Conservation (phyloP, 2,888 invertebrate species). For the Scaptomyza reducta region DNA sequence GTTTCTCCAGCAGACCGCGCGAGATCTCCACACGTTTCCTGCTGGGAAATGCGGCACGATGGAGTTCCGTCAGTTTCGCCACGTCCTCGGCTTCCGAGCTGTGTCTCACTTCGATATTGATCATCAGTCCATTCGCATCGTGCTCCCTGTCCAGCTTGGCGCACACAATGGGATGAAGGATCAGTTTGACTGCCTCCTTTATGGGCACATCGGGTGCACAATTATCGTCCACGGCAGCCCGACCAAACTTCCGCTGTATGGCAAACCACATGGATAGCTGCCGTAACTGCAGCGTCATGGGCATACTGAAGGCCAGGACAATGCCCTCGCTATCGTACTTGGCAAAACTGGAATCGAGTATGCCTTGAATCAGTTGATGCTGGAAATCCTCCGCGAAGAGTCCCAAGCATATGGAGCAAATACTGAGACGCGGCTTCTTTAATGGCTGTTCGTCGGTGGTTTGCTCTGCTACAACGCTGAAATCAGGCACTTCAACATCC, state of each 20-base stretch:
- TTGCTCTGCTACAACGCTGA: not conserved
- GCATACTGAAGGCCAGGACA: conserved; percentile 89
- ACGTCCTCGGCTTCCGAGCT: conserved; percentile 86
- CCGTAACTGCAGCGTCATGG: conserved; percentile 88
- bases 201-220: conserved; percentile 85
- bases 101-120: conserved; percentile 85
- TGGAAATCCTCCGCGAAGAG: conserved; percentile 87
- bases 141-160: conserved; percentile 85
- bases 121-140: conserved; percentile 85
- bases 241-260: conserved; percentile 86
- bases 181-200: conserved; percentile 93
- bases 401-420: conserved; percentile 90
- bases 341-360: conserved; percentile 85
- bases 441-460: conserved; percentile 32
- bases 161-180: conserved; percentile 87
- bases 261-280: conserved; percentile 88
- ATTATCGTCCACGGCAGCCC: conserved; percentile 81
- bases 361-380: conserved; percentile 85
- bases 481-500: conserved; percentile 51
- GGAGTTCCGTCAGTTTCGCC: conserved; percentile 83
- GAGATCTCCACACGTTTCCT: conserved; percentile 85
- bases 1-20: conserved; percentile 87
- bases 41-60: conserved; percentile 70
- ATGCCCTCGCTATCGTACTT: conserved; percentile 88
- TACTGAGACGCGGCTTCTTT: conserved; percentile 85